phyloP scores from a whole-genome alignment of 2,888 invertebrate species.

The Agrochola circellaris region DNA sequence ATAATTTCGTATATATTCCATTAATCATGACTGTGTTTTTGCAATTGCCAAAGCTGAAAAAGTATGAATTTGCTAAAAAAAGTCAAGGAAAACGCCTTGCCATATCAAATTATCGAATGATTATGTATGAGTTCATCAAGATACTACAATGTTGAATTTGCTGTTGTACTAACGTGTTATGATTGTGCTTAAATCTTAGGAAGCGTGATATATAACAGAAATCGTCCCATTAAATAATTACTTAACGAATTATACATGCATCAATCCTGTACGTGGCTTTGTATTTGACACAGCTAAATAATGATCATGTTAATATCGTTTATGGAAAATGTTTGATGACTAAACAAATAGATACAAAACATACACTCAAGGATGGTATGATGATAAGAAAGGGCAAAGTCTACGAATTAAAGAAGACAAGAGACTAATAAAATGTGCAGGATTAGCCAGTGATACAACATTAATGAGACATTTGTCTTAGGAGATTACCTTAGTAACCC shows the following conservation, averaged over 20 bases:
- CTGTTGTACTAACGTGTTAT: constrained; percentile 6
- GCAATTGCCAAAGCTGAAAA: not conserved
- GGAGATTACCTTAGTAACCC: not conserved
- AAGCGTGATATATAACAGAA: constrained; percentile 16
- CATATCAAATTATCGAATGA: constrained; percentile 7
- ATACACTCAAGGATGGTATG: not conserved
- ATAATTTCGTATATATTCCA: not conserved
- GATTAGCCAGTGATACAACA: not conserved
- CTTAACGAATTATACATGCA: constrained; percentile 6
- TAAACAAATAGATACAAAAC: constrained; percentile 4
- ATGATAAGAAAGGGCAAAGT: not conserved
- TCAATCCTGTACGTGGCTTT: constrained; percentile 8
- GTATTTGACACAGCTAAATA: not conserved
- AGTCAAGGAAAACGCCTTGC: constrained; percentile 7
- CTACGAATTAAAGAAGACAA: constrained; percentile 8
- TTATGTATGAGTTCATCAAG: constrained; percentile 14
- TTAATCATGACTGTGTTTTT: not conserved
- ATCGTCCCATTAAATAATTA: constrained; percentile 1
- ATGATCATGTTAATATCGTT: constrained; percentile 8
- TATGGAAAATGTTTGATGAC: constrained; percentile 24
- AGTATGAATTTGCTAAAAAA: constrained; percentile 21
- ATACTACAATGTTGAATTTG: constrained; percentile 3
- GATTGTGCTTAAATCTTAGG: not conserved
- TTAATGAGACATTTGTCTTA: constrained; percentile 1
- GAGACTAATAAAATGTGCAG: not conserved